Evolutionary conservation across 2,797 vertebrate genomes (phyloP).

Genomic region (Megaceryle alcyon): DNA sequence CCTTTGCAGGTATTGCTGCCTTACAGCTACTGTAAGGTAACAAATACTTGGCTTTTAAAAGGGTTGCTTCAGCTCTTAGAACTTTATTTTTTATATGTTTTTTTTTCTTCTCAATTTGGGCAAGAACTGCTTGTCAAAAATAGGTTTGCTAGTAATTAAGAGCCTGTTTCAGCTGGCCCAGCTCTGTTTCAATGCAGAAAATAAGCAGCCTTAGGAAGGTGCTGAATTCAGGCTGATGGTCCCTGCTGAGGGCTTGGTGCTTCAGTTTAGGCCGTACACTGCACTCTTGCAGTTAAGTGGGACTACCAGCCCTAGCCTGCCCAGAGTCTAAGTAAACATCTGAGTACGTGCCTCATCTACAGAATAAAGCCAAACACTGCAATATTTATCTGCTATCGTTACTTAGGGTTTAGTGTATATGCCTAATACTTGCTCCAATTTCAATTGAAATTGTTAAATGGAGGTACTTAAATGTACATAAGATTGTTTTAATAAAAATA

Average conservation of each 20-base stretch:
- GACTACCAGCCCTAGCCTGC: background rate
- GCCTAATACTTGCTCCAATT: background rate
- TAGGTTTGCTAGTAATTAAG: background rate
- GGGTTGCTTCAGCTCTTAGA: background rate
- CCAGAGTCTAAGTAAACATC: background rate
- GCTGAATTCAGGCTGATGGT: background rate
- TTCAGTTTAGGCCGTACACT: fast-evolving
- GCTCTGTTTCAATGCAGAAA: background rate
- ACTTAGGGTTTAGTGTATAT: background rate
- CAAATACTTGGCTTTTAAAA: background rate
- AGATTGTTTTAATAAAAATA: slow-evolving; percentile 40
- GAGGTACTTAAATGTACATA: background rate
- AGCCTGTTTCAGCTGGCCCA: background rate
- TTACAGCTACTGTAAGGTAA: background rate
- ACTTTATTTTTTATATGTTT: background rate
- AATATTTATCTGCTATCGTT: background rate
- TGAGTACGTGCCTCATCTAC: background rate
- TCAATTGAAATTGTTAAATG: background rate
- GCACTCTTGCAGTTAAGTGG: background rate
- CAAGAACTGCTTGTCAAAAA: background rate
- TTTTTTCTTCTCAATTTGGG: background rate
- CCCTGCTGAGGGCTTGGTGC: background rate
- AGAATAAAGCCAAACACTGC: background rate
- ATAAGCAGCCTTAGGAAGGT: background rate
- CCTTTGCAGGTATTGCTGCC: background rate